Evolutionary conservation across 2,797 vertebrate genomes (phyloP).

Genomic region (Sebastes oblongus): DNA sequence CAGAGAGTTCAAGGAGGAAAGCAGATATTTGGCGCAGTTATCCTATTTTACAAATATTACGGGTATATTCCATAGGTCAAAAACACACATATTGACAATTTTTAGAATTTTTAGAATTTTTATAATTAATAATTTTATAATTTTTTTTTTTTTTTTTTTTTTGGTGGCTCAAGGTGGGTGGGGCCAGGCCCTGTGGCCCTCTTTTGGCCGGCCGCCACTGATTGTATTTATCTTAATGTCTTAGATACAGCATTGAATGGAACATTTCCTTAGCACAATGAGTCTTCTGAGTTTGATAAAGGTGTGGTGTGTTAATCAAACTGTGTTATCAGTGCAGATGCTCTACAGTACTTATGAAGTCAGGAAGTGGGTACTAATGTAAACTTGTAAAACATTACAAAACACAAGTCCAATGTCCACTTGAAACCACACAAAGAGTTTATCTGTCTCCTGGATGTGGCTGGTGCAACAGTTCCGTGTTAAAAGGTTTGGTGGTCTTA

Average conservation of each 20-base stretch:
- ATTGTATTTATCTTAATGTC: not conserved
- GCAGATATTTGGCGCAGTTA: no score
- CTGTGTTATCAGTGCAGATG: slow-evolving; percentile 12
- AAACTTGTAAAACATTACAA: slow-evolving; percentile 33
- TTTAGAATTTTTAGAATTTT: no score
- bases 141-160: no score
- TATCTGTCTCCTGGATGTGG: not conserved
- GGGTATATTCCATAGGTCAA: no score
- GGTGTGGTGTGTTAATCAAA: slow-evolving; percentile 25
- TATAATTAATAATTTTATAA: no score
- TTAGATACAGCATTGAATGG: not conserved
- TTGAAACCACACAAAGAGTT: not conserved
- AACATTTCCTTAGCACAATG: not conserved
- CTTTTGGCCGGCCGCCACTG: no score
- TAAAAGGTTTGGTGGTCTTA: slow-evolving; percentile 19
- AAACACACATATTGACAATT: no score
- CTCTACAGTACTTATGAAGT: not conserved
- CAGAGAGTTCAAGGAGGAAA: no score
- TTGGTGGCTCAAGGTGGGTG: no score
- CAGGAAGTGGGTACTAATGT: not conserved
- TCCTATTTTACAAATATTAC: no score
- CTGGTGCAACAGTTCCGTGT: not conserved
- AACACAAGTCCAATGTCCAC: not conserved
- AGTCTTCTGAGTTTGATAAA: slow-evolving; percentile 15
- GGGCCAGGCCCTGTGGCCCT: no score